Percentiles rank a stretch among this genome's conserved stretches.
Evolutionary conservation across 1,140 invertebrate genomes (phyloP).

Genomic region (Listronotus bonariensis): DNA sequence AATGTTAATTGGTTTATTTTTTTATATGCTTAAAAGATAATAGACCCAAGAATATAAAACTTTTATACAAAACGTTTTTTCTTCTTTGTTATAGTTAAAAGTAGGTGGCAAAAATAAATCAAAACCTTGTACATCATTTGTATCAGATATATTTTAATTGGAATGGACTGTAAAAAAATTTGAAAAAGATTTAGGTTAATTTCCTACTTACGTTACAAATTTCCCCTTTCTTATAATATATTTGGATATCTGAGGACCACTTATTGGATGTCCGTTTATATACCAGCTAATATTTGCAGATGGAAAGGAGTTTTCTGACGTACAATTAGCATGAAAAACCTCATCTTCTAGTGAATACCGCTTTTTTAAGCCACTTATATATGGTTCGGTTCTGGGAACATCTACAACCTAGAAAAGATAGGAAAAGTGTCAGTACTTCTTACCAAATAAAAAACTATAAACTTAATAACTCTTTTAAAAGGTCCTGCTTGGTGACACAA

Average conservation of each 20-base stretch:
- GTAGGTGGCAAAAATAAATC: too few species aligned
- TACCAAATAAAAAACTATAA: too few species aligned
- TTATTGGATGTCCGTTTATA: slow-evolving; percentile 23
- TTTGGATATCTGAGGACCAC: slow-evolving; percentile 6
- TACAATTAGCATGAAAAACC: slow-evolving; percentile 22
- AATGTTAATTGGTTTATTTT: too few species aligned
- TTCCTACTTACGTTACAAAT: slow-evolving; percentile 4
- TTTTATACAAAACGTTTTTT: too few species aligned
- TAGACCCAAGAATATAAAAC: too few species aligned
- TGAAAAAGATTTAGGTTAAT: neutral
- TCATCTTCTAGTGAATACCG: slow-evolving; percentile 2
- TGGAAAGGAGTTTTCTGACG: slow-evolving; percentile 24
- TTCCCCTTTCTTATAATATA: neutral
- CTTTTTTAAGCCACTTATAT: slow-evolving; percentile 22
- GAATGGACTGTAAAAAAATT: too few species aligned
- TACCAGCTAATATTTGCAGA: slow-evolving; percentile 30
- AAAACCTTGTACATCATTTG: too few species aligned
- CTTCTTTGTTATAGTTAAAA: too few species aligned
- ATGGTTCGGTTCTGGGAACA: slow-evolving; percentile 14
- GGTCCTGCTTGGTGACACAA: neutral
- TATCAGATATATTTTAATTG: too few species aligned
- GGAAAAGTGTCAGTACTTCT: neutral
- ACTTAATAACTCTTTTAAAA: neutral
- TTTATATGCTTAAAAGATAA: too few species aligned
- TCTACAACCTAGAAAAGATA: slow-evolving; percentile 31